Conservation (phyloP, 2,888 invertebrate species). For the Eupithecia insigniata region DNA sequence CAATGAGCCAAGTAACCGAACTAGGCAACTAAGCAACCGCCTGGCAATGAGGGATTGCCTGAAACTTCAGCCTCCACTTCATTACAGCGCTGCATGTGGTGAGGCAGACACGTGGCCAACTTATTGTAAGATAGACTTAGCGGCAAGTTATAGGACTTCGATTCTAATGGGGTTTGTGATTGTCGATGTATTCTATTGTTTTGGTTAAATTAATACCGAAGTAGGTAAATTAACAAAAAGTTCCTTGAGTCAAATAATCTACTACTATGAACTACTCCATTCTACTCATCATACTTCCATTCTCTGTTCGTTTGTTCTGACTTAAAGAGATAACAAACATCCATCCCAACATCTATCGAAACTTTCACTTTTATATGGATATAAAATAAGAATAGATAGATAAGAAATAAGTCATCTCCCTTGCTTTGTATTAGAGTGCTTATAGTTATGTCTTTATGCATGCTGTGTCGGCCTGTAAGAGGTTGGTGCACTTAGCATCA, state of each 20-base stretch:
- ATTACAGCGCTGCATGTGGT: not conserved
- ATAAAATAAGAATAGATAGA: too few relatives aligned
- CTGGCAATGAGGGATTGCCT: conserved; percentile 41
- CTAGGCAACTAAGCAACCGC: conserved; percentile 19
- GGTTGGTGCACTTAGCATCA: too few relatives aligned
- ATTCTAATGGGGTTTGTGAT: not conserved
- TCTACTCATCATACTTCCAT: too few relatives aligned
- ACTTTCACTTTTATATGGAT: too few relatives aligned
- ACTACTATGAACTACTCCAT: too few relatives aligned
- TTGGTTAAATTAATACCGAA: not conserved
- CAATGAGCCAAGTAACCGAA: not conserved
- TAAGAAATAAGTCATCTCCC: too few relatives aligned
- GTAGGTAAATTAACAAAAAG: too few relatives aligned
- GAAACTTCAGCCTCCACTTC: conserved; percentile 25
- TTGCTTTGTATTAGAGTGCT: too few relatives aligned
- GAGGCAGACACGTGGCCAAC: not conserved
- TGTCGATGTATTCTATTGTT: not conserved
- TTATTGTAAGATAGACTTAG: not conserved
- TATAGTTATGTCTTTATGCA: too few relatives aligned
- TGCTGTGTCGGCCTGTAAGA: too few relatives aligned
- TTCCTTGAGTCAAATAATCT: too few relatives aligned
- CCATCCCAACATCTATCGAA: not conserved
- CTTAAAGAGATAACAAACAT: not conserved
- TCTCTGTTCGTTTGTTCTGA: not conserved
- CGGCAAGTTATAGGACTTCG: not conserved